Base-by-base conservation (phyloP, 1,140 invertebrate genomes). In the Danaus plexippus region DNA sequence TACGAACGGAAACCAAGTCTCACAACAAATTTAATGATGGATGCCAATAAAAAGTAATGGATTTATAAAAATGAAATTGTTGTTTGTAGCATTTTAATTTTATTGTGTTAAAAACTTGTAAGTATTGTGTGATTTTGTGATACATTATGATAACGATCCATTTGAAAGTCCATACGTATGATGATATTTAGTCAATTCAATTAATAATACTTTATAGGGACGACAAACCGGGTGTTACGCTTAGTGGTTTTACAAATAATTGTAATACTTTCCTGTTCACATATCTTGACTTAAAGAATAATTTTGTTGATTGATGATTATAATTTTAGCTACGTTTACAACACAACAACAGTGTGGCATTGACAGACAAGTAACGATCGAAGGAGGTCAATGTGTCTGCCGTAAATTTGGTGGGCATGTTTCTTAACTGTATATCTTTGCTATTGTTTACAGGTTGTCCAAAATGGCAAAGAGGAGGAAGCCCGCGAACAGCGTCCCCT, bases 401-500 rank as follows among this genome's bases (percentile, higher is more conserved):
- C 22, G 22, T 32, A 32, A 4, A 32, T 32, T 47, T 18, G 43
- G 43, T 50, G 54, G 57, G 61, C 58, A 67, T 73, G 56, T 66
- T 66, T 64, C 43, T 40, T 57, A 41, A 46, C 32, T 46, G 48
- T 22, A 32, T 59, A 43, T 64, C 52, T 60, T 62, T 51, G 18
- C 48, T 46, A 56, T 12, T 50, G 54, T 67, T 79, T 76, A 43
- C 65, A 82, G 75, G 63, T 78, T 67, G 66, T 73, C 63, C 61
- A 69, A 71, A 65, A 87, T 87, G 84, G 84, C 80, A 59, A 85
- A 85, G 64, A 77, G 71, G 67, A 81, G 71, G 69, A 87, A 82
- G 66, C 72, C 79, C 61, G 67, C 72, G 59, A 56, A 68, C 12
- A 79, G 75, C 59, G 67, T 69, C 18, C 73, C 74, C 47, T 64